Evolutionary conservation across 1,140 invertebrate species (phyloP), one percentile per base, ranked within the genome.

Genomic region (Frieseomelitta varia): DNA sequence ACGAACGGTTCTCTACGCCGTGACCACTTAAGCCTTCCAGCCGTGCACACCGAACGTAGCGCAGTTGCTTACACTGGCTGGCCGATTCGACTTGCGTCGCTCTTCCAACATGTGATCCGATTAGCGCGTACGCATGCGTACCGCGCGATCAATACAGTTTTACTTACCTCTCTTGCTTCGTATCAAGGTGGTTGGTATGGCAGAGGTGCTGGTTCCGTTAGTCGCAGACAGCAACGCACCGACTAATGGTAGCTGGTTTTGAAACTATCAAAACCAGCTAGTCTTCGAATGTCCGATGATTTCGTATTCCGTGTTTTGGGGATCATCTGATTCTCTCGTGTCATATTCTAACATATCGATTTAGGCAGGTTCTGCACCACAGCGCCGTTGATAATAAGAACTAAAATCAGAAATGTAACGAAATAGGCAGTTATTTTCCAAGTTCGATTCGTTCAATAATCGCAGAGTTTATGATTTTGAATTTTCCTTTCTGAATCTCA

Each of bases 81-180:
- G 6, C 27, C 68, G 55, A 53, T 74, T 63, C 81, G 47, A 77
- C 74, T 87, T 61, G 61, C 74, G 61, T 84, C 79, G 53, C 78
- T 53, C 69, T 85, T 58, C 77, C 85, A 76, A 73, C 71, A 79
- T 75, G 53, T 82, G 88, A 90, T 90, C 88, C 85, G 61, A 90
- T 90, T 89, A 89, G 72, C 65, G 24, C 61, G 65, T 17, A 68
- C 89, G 89, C 89, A 90, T 90, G 89, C 89, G 89, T 79, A 72
- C 61, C 55, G 53, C 10, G 17, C 83, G 86, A 90, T 90, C 89
- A 90, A 90, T 90, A 90, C 88, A 12, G 51, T 15, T 76, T 55
- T 63, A 47, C 58, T 51, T 76, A 76, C 56, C 77, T n/a, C 53
- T 84, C 39, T 19, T 8, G 30, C 17, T 11, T 24, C 56, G 27